Conservation (phyloP, 2,888 invertebrate species). For the Drosophila paranaensis region DNA sequence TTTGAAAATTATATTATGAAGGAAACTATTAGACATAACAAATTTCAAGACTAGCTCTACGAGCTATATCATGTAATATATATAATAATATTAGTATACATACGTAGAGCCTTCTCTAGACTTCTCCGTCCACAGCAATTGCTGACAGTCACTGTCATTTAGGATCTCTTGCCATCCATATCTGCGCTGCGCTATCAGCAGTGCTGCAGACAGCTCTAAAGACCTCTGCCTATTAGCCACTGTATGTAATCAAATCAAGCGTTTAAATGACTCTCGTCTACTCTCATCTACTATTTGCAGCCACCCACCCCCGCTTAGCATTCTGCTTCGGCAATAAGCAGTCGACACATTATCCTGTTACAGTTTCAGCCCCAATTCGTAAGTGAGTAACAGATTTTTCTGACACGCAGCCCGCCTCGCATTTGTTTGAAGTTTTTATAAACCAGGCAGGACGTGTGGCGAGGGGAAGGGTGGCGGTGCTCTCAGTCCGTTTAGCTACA, state of each 20-base stretch:
- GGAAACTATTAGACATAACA: not conserved
- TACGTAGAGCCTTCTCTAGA: too few relatives aligned
- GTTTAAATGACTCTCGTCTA: slow-evolving; percentile 19
- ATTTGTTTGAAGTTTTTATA: slow-evolving; percentile 74
- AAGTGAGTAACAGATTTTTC: slow-evolving; percentile 82
- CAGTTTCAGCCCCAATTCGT: slow-evolving; percentile 36
- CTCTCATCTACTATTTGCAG: not conserved
- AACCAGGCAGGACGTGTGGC: slow-evolving; percentile 22
- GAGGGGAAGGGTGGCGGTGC: slow-evolving; percentile 16
- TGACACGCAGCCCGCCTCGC: slow-evolving; percentile 74
- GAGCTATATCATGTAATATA: not conserved
- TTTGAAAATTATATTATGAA: too few relatives aligned
- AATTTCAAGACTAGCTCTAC: not conserved
- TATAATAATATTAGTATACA: too few relatives aligned
- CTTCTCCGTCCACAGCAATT: too few relatives aligned
- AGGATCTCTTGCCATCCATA: not conserved
- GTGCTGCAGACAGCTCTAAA: not conserved
- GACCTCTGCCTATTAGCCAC: not conserved
- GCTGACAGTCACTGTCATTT: not conserved
- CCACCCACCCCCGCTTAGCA: not conserved
- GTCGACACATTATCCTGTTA: slow-evolving; percentile 36
- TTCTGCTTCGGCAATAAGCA: slow-evolving; percentile 14
- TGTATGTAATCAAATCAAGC: slow-evolving; percentile 36
- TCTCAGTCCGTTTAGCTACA: slow-evolving; percentile 55
- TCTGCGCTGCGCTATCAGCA: not conserved